Percentiles rank a stretch among this genome's conserved stretches.
Evolutionary conservation across 2,113 vertebrate genomes (phyloP).

Genomic region (Xenopus borealis): DNA sequence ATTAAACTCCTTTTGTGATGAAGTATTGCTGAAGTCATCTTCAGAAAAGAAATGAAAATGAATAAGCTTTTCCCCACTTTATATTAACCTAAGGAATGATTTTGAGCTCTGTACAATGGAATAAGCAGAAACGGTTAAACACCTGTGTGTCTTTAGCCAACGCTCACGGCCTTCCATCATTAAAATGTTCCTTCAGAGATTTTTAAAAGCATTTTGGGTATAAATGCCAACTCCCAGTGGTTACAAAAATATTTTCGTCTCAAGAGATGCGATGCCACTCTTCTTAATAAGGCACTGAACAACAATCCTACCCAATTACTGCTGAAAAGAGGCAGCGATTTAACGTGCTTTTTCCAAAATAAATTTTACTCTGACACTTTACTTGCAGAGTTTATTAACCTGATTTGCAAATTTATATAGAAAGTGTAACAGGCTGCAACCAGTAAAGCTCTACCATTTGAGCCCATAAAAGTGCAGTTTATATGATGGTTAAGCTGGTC

Average conservation of each 20-base stretch:
- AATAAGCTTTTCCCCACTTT: no score
- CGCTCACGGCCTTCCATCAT: slow-evolving; percentile 8
- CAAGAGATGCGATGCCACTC: slow-evolving; percentile 5
- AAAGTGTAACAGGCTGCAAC: slow-evolving; percentile 1
- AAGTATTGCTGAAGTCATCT: no score
- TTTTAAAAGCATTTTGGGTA: slow-evolving; percentile 9
- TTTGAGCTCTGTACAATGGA: no score
- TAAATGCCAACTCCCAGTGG: slow-evolving; percentile 30
- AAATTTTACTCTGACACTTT: slow-evolving; percentile 20
- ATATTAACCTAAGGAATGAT: no score
- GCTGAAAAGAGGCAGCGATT: slow-evolving; percentile 2
- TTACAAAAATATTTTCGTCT: slow-evolving; percentile 24
- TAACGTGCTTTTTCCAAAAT: slow-evolving; percentile 3
- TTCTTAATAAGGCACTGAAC: slow-evolving; percentile 25
- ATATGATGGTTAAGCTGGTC: neutral
- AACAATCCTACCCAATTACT: slow-evolving; percentile 27
- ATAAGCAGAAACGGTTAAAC: neutral
- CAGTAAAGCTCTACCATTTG: slow-evolving; percentile 15
- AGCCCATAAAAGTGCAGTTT: slow-evolving; percentile 5
- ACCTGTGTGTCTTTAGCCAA: neutral
- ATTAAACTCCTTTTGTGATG: no score
- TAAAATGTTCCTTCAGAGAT: slow-evolving; percentile 13
- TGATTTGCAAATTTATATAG: slow-evolving; percentile 10
- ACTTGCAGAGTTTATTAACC: slow-evolving; percentile 28
- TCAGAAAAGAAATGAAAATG: no score